Conservation (phyloP, 2,113 vertebrate genomes). For the Bostrychus sinensis region DNA sequence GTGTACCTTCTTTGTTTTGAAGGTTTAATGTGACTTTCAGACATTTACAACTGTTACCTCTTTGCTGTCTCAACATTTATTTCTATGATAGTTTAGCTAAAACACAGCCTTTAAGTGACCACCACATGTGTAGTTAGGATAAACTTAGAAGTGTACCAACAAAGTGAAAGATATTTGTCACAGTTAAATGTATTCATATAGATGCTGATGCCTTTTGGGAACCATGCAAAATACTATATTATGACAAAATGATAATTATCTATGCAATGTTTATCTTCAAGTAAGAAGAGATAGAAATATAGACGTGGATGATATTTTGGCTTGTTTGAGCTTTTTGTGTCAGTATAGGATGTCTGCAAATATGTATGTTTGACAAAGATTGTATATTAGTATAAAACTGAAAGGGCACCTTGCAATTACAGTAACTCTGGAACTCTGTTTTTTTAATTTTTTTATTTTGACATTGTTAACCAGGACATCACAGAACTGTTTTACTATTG, state of each 20-base stretch:
- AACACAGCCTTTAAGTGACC: neutral
- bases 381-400: too few relatives aligned
- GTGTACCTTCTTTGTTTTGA: neutral
- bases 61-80: neutral
- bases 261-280: too few relatives aligned
- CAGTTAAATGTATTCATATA: too few relatives aligned
- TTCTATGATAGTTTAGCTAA: neutral
- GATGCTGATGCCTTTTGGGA: neutral
- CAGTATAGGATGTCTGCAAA: too few relatives aligned
- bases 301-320: too few relatives aligned
- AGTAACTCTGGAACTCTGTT: neutral
- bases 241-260: neutral
- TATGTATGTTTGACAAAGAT: too few relatives aligned
- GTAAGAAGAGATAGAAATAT: too few relatives aligned
- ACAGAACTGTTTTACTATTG: too few relatives aligned
- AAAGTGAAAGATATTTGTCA: too few relatives aligned
- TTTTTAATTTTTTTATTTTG: neutral
- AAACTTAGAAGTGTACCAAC: too few relatives aligned
- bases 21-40: neutral
- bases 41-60: neutral
- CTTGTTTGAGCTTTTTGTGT: neutral
- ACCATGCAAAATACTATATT: neutral
- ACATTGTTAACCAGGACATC: neutral
- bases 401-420: too few relatives aligned
- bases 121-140: too few relatives aligned